A percentile compares a stretch with the other conserved stretches of the same genome.
Evolutionary conservation across 2,888 invertebrate genomes (phyloP).

Genomic region (Pandemis heparana): DNA sequence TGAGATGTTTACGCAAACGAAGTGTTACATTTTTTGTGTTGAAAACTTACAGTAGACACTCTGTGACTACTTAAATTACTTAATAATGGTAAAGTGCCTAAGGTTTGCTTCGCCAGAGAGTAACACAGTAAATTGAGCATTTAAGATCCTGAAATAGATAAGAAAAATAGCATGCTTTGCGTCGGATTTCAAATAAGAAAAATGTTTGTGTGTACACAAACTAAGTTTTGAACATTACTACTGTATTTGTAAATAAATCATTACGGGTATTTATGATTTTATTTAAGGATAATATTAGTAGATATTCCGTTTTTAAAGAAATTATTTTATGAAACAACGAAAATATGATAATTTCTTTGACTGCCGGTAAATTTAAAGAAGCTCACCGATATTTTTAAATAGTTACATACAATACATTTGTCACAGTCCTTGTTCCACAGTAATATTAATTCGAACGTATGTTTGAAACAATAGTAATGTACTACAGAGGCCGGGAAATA

Average conservation of each 20-base stretch:
- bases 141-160: no score
- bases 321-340: background rate
- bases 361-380: conserved; percentile 41
- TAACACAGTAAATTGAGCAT: no score
- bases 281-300: conserved; percentile 17
- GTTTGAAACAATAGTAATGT: no score
- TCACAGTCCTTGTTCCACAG: background rate
- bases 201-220: background rate
- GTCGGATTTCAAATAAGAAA: no score
- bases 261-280: conserved; percentile 57
- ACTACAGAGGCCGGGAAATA: no score
- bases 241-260: conserved; percentile 33
- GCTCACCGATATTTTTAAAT: conserved; percentile 50
- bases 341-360: background rate
- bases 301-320: conserved; percentile 5
- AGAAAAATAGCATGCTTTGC: no score
- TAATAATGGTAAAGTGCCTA: no score
- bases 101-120: no score
- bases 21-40: no score
- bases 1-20: no score
- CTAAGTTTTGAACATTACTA: background rate
- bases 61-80: no score
- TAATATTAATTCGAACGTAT: background rate
- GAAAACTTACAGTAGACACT: no score
- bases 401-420: background rate